phyloP scores from a whole-genome alignment of 2,113 vertebrate genomes.

The Rhynchopsitta pachyrhyncha region DNA sequence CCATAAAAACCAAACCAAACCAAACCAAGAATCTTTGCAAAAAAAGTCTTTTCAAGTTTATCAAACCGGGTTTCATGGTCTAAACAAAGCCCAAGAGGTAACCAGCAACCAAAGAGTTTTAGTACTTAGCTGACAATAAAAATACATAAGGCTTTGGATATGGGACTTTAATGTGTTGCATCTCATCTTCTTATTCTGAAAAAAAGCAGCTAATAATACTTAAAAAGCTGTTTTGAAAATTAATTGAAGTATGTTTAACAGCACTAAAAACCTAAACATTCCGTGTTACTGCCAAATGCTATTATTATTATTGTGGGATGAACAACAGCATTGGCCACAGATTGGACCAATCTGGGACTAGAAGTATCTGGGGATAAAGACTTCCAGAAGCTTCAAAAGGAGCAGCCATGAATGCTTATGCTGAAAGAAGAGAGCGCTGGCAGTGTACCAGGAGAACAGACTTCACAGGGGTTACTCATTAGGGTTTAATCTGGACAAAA shows the following conservation, averaged over 20 bases:
- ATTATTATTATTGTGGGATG: slow-evolving; percentile 15
- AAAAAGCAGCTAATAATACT: neutral
- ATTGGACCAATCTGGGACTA: neutral
- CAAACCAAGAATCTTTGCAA: neutral
- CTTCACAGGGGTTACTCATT: neutral
- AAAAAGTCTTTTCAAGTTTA: neutral
- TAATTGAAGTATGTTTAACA: neutral
- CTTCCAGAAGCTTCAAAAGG: slow-evolving; percentile 57
- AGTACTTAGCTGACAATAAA: neutral
- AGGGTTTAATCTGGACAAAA: slow-evolving; percentile 33
- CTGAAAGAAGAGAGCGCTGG: neutral
- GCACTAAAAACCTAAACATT: neutral
- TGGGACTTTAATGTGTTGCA: neutral
- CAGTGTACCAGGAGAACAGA: neutral
- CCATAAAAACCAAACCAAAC: too few species aligned
- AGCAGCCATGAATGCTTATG: neutral
- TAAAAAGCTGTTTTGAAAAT: slow-evolving; percentile 5
- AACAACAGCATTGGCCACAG: neutral
- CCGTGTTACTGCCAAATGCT: neutral
- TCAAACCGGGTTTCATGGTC: neutral
- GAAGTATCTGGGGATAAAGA: slow-evolving; percentile 48
- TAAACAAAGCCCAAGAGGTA: neutral
- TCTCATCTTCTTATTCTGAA: neutral
- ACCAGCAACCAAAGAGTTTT: neutral
- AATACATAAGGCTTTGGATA: neutral